These are phyloP conservation scores for Adineta ricciae DNA, from an alignment of 2,888 invertebrate species.

Conservation along the genomic window DNA sequence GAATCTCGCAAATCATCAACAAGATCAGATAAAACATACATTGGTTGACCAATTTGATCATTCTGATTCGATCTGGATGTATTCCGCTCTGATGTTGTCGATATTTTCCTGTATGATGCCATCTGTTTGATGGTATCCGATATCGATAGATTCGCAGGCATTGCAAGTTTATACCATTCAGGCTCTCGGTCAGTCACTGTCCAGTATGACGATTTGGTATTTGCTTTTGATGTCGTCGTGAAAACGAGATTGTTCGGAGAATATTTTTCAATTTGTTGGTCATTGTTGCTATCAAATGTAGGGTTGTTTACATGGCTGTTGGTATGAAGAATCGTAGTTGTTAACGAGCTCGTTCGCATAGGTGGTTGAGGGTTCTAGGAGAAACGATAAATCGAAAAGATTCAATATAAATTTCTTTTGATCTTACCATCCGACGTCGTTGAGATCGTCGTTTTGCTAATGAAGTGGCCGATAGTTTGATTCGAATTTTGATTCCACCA, in stretches of 20 bases:
- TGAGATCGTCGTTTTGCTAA: not conserved
- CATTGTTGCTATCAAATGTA: not conserved
- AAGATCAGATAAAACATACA: not conserved
- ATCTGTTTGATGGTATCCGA: not conserved
- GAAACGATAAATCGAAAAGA: not conserved
- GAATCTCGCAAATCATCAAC: not conserved
- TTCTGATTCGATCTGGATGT: not conserved
- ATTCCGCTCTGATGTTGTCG: not conserved
- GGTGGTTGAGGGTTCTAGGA: not conserved
- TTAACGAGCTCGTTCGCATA: not conserved
- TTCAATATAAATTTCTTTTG: not conserved
- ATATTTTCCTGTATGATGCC: not conserved
- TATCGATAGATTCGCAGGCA: not conserved
- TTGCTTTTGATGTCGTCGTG: not conserved
- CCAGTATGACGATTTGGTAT: not conserved
- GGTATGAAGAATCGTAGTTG: no score
- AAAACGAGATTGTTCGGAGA: not conserved
- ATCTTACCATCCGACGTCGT: not conserved
- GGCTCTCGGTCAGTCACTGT: slow-evolving; percentile 14
- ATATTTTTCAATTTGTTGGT: not conserved
- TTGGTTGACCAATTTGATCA: not conserved
- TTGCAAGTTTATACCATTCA: not conserved
- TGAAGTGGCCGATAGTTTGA: not conserved
- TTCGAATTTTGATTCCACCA: not conserved
- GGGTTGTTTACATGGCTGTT: not conserved